These are phyloP conservation scores for Drosophila phalerata DNA, from an alignment of 2,888 invertebrate species.

Conservation along the genomic window DNA sequence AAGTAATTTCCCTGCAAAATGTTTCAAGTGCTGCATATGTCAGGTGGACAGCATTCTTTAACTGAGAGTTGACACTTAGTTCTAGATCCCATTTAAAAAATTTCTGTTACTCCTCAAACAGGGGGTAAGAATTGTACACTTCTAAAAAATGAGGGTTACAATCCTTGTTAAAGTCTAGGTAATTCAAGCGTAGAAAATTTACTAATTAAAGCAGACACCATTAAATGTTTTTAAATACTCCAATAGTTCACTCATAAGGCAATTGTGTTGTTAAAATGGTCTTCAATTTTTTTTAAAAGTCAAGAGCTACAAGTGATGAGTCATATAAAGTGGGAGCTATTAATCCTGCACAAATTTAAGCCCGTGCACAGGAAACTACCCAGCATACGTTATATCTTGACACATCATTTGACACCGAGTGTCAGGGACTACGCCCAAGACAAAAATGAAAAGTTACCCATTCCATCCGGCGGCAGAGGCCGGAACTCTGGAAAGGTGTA, in stretches of 20 bases:
- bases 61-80: neutral
- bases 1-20: constrained; percentile 1
- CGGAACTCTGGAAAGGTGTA: constrained; percentile 32
- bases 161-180: neutral
- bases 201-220: too few relatives aligned
- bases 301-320: constrained; percentile 13
- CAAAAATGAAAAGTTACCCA: constrained; percentile 75
- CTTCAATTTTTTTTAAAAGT: constrained; percentile 1
- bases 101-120: neutral
- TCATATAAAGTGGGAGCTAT: constrained; percentile 63
- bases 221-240: neutral
- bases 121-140: too few relatives aligned
- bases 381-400: constrained; percentile 78
- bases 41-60: neutral
- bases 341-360: constrained; percentile 73
- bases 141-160: too few relatives aligned
- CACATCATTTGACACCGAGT: constrained; percentile 82
- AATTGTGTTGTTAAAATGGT: constrained; percentile 1
- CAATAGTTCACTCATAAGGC: neutral
- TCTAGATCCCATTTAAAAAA: neutral
- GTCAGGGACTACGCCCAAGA: constrained; percentile 66
- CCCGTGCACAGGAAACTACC: constrained; percentile 21
- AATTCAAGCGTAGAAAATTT: too few relatives aligned
- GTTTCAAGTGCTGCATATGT: neutral
- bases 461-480: constrained; percentile 14